Conservation (phyloP, 2,888 invertebrate genomes). For the Apoderus coryli region DNA sequence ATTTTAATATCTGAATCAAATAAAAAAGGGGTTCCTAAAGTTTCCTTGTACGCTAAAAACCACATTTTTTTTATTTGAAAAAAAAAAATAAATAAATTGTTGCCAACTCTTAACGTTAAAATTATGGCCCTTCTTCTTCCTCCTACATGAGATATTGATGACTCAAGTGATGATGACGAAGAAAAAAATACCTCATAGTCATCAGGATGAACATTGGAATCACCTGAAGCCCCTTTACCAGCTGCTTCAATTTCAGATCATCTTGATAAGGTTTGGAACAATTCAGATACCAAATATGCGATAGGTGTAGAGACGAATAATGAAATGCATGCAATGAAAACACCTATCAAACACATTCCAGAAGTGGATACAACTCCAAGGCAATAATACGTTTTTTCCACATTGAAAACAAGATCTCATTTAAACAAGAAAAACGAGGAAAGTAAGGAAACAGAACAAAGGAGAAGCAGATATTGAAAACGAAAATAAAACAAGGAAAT, state of each 20-base stretch:
- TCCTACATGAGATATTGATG: slow-evolving; percentile 11
- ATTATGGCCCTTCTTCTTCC: slow-evolving; percentile 11
- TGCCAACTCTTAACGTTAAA: slow-evolving; percentile 8
- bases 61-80: too few relatives aligned
- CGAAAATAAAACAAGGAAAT: too few relatives aligned
- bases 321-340: slow-evolving; percentile 9
- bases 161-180: slow-evolving; percentile 12
- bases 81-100: slow-evolving; percentile 9
- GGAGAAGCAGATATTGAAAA: too few relatives aligned
- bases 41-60: too few relatives aligned
- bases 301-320: slow-evolving; percentile 8
- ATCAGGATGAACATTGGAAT: slow-evolving; percentile 10
- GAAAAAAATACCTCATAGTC: slow-evolving; percentile 7
- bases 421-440: slow-evolving; percentile 8
- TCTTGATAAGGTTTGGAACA: slow-evolving; percentile 8
- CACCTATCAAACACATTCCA: slow-evolving; percentile 9
- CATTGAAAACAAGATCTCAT: slow-evolving; percentile 11
- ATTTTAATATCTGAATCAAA: slow-evolving; percentile 7
- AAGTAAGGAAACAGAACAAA: slow-evolving; percentile 8
- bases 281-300: slow-evolving; percentile 12
- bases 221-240: slow-evolving; percentile 10
- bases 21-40: too few relatives aligned
- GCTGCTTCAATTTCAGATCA: slow-evolving; percentile 11
- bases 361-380: slow-evolving; percentile 8
- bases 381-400: slow-evolving; percentile 9